Evolutionary conservation across 2,888 invertebrate species (phyloP).

Genomic region (Auanema freiburgensis): DNA sequence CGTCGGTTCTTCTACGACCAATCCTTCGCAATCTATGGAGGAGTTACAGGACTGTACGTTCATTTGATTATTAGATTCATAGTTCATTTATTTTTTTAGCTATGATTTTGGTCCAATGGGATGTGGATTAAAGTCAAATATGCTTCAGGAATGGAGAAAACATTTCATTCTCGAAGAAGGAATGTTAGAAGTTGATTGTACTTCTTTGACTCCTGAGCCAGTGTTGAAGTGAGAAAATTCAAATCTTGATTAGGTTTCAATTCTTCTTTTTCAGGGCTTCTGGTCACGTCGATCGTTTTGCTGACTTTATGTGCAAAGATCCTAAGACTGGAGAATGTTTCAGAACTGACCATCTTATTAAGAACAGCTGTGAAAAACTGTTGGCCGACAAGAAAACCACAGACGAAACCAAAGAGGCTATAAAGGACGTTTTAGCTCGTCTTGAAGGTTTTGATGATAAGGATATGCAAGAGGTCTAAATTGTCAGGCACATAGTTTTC

Average conservation of each 20-base stretch:
- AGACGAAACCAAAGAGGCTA: constrained; percentile 75
- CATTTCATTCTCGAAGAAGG: constrained; percentile 95
- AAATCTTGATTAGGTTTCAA: too few relatives aligned
- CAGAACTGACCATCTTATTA: constrained; percentile 93
- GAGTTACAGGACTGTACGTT: constrained; percentile 67
- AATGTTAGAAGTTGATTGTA: constrained; percentile 98
- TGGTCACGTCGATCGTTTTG: constrained; percentile 97
- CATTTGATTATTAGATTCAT: too few relatives aligned
- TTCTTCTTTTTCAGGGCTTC: constrained; percentile 78
- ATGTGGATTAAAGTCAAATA: constrained; percentile 92
- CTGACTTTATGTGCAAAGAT: constrained; percentile 99
- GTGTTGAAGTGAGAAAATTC: constrained; percentile 79
- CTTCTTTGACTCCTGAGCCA: constrained; percentile 92
- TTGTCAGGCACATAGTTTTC: too few relatives aligned
- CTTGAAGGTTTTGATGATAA: constrained; percentile 65
- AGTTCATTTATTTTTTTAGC: constrained; percentile 6
- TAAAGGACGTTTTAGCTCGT: constrained; percentile 77
- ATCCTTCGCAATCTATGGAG: constrained; percentile 98
- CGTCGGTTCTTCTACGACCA: constrained; percentile 96
- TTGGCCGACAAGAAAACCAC: constrained; percentile 76
- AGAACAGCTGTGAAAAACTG: constrained; percentile 67
- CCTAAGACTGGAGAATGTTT: constrained; percentile 93
- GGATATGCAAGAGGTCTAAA: constrained; percentile 53
- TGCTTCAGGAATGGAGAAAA: constrained; percentile 83
- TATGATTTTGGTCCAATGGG: constrained; percentile 99